Evolutionary conservation across 2,888 invertebrate genomes (phyloP), one percentile per base, ranked within the genome.

Genomic region (Oxystoma pomonae): DNA sequence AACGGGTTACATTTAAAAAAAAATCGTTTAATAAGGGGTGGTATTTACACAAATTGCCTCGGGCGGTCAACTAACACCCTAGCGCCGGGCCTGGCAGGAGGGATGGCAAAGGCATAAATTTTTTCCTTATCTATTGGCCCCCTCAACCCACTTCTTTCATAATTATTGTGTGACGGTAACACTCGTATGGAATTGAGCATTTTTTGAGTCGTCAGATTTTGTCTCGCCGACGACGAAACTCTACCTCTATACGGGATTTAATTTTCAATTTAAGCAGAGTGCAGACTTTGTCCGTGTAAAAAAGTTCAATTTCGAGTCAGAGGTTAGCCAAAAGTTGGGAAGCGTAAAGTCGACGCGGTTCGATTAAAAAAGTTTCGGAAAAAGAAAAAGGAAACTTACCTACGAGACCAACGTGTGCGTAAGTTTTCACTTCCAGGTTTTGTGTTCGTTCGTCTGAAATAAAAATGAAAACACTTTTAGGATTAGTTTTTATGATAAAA

Each of bases 391-490:
- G 53, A 53, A 64, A 73, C 74, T 73, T 69, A 73, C 72, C 71
- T 53, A 67, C 69, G 63, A 67, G 69, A 51, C 71, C 69, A n/a
- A n/a, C n/a, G 55, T 67, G 69, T 55, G 62, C 60, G 58, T 69
- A 72, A n/a, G 69, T 68, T 65, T 71, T 72, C 56, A 72, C 69
- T 67, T 69, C 70, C 52, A 73, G 65, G 53, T 65, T 72, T 57
- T 59, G 61, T 9, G 63, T 22, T 52, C 59, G 67, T 60, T 72
- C 71, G 63, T 72, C 73, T 74, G 71, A 59, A 74, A 74, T 17
- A 67, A 66, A 62, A 65, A 64, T 57, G 18, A n/a, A n/a, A n/a
- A n/a, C n/a, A n/a, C n/a, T n/a, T n/a, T n/a, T n/a, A n/a, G n/a
- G n/a, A n/a, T n/a, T n/a, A n/a, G n/a, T n/a, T n/a, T n/a, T 50